Base-by-base conservation (phyloP, 2,888 invertebrate species). In the Tromatobia lineatoria region DNA sequence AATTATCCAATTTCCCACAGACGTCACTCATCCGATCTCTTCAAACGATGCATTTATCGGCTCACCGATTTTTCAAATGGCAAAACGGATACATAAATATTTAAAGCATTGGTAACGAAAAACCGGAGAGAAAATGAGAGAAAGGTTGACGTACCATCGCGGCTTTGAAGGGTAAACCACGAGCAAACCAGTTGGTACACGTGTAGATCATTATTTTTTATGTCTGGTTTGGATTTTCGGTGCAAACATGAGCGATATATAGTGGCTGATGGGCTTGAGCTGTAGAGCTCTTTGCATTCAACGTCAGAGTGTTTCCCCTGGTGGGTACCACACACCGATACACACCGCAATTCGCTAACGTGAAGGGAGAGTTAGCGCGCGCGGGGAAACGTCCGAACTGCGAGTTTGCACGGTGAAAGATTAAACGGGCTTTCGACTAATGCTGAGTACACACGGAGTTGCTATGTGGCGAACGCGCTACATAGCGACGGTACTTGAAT, bases 371-470 rank as follows among this genome's bases (percentile, higher is more conserved):
- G 76, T 50, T 25, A 64, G 61, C 3, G 18, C 42, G 67, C 47
- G 42, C 45, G 70, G 67, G 2, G 38, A 64, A 64, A 64, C 61
- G 20, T 64, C 61, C 61, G 23, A 3, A 52, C 25, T 78, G 52
- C 50, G 57, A 57, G 86, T 85, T 83, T 82, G 77, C 80, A 64
- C 73, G 66, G 74, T 81, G 70, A 86, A 85, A 85, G 85, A 85
- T 86, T 85, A 81, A 83, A 83, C 83, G 69, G 74, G 79, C 81
- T 85, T 81, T 71, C 77, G 70, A 80, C 80, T 85, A 83, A 86
- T 83, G 80, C 83, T 82, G 78, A 83, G 77, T 76, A 75, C 78
- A 86, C 74, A 85, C 50, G 29, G 59, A 47, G 59, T 59, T 25
- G 64, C 52, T 79, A 23, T 64, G 61, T 13, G 47, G 61, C 38